A percentile compares a stretch with the other conserved stretches of the same genome.
phyloP scores from a whole-genome alignment of 2,113 vertebrate species.

The Entomyzon cyanotis region DNA sequence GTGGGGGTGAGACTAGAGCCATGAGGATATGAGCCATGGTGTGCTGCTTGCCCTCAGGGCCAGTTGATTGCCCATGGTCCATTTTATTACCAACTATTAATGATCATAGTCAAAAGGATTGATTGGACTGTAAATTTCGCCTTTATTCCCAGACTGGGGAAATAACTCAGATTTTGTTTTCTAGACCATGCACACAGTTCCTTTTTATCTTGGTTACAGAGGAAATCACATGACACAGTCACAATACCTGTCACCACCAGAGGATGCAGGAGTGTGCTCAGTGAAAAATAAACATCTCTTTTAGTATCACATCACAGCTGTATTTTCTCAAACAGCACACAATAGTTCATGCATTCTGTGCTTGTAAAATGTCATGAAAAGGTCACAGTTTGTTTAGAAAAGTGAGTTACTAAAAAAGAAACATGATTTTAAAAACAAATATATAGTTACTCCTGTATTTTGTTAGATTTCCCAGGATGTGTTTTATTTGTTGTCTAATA shows the following conservation, averaged over 20 bases:
- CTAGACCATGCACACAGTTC: not conserved
- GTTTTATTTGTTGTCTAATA: not conserved
- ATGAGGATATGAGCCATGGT: not conserved
- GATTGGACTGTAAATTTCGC: not conserved
- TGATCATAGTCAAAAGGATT: not conserved
- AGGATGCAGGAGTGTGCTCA: accelerated
- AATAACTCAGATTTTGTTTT: not conserved
- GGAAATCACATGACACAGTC: not conserved
- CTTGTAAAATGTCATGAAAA: not conserved
- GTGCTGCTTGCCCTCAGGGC: not conserved
- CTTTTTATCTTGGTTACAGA: not conserved
- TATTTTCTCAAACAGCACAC: not conserved
- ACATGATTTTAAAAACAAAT: not conserved
- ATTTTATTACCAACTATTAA: not conserved
- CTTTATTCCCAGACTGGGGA: not conserved
- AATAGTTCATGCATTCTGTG: not conserved
- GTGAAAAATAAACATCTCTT: not conserved
- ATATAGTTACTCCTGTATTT: not conserved
- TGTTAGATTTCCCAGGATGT: not conserved
- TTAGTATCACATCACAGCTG: not conserved
- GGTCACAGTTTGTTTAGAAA: not conserved
- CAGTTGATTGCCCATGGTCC: not conserved
- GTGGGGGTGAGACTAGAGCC: not conserved
- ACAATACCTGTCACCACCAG: accelerated
- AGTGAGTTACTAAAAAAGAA: not conserved